Base-by-base conservation (phyloP, 2,797 vertebrate species). In the Nasua narica region DNA sequence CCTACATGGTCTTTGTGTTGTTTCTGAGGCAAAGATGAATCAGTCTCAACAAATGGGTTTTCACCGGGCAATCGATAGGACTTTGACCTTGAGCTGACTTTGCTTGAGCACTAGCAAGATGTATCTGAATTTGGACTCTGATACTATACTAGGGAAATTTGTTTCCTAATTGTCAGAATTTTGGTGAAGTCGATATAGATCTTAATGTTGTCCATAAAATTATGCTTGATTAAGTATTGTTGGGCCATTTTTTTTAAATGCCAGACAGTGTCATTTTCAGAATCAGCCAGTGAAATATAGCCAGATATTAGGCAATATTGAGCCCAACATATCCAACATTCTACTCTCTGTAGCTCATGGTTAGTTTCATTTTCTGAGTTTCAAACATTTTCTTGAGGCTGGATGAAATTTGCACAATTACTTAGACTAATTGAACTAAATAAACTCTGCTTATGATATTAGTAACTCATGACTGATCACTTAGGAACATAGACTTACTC, bases 71-170 rank as follows among this genome's bases (percentile, higher is more conserved):
- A 95, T 97, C 94, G 67, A 46, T 76, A 86, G 37, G 69, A 82
- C 69, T 94, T 96, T 96, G 58, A 95, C 84, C 72, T 95, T 94
- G 77, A 85, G n/a, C 48, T 96, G 77, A 82, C 46, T 87, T 74
- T 78, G 25, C 27, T 78, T 84, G 84, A 77, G 12, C 37, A 32
- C 43, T 76, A 87, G 76, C 35, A 85, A 82, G 23, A 37, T 50
- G 2, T 60, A 88, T 50, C 23, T 95, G 72, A 91, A 83, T 97
- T 93, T 94, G 88, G 27, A 46, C 48, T 89, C 13, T 92, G 60
- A 18, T 77, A 46, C 67, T 82, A 60, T 14, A 70, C 25, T 94
- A 43, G 27, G 27, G 76, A 58, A 91, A 52, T 84, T 52, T 62
- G 23, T 78, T 87, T 78, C 46, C 54, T 84, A 67, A 10, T 89